Evolutionary conservation across 2,797 vertebrate genomes (phyloP), one percentile per base, ranked within the genome.

Genomic region (Parauchenoglanis punctatus): DNA sequence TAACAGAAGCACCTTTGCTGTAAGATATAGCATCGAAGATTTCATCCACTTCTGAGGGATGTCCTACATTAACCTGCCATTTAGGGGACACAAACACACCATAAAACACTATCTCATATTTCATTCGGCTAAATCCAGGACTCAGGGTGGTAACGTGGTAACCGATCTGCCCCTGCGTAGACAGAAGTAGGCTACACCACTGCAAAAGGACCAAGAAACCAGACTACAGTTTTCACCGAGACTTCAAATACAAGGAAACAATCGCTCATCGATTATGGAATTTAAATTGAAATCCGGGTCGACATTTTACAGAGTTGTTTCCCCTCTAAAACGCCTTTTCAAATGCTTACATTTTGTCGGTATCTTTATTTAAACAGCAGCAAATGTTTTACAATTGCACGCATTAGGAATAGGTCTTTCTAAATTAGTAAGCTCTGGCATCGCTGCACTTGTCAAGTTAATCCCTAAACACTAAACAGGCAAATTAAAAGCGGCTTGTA

Each of bases 1-100:
- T 99, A 84, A 99, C 98, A 44, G 99, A 99, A 0, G 99, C 98
- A 90, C 99, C 99, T 96, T 99, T 99, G 95, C 99, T 99, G 93
- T 99, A 99, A 28, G 99, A 99, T 95, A 99, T 99, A 88, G 98
- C 97, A 88, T 99, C 99, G 70, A 99, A 99, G 85, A 99, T 99
- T 94, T 99, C 99, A 91, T 99, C 98, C n/a, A 99, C 99, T 94
- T 99, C 99, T 0, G 99, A 98, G 0, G 99, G 99, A 85, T 99
- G 98, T 87, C 99, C 98, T 82, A 99, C 99, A 68, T 95, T 97
- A 90, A 99, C 99, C 99, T 99, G 94, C 3, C 40, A 84, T 61
- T 73, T 13, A 70, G 70, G 83, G 82, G 23, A 85, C 31, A 90
- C 46, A 87, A 35, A 86, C 52, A 61, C 72, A 23, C 44, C 23